Conservation (phyloP, 2,888 invertebrate genomes). For the Sisyra nigra region DNA sequence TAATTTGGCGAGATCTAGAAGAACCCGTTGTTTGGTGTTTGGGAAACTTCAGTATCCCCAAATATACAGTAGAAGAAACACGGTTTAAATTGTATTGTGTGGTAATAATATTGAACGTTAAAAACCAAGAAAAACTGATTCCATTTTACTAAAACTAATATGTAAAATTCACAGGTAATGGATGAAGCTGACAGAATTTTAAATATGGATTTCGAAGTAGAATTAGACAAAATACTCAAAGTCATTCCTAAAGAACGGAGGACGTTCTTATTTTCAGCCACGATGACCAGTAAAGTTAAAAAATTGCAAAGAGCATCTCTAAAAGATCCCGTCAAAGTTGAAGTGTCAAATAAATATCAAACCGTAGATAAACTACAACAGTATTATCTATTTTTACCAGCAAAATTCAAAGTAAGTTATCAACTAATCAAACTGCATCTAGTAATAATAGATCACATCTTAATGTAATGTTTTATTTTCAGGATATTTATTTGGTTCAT, state of each 20-base stretch:
- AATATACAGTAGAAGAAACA: too few relatives aligned
- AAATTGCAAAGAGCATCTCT: slow-evolving; percentile 92
- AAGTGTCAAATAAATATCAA: slow-evolving; percentile 92
- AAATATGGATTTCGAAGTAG: slow-evolving; percentile 98
- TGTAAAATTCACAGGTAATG: slow-evolving; percentile 73
- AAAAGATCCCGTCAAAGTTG: slow-evolving; percentile 87
- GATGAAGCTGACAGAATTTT: slow-evolving; percentile 98
- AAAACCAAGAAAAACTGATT: too few relatives aligned
- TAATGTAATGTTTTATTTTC: slow-evolving; percentile 17
- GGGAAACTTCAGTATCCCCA: too few relatives aligned
- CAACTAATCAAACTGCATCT: too few relatives aligned
- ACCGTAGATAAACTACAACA: slow-evolving; percentile 95
- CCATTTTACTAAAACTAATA: too few relatives aligned
- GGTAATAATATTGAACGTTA: background rate
- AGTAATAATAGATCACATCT: too few relatives aligned
- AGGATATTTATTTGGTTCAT: slow-evolving; percentile 93
- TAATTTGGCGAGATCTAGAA: too few relatives aligned
- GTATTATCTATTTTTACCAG: slow-evolving; percentile 87
- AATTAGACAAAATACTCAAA: slow-evolving; percentile 89
- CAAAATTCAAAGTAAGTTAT: slow-evolving; percentile 70
- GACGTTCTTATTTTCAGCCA: slow-evolving; percentile 94
- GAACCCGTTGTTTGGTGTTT: too few relatives aligned
- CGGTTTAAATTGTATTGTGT: too few relatives aligned
- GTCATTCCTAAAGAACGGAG: slow-evolving; percentile 80
- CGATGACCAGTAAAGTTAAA: slow-evolving; percentile 96